Conservation (phyloP, 1,140 invertebrate species). For the Drosophila ambigua region DNA sequence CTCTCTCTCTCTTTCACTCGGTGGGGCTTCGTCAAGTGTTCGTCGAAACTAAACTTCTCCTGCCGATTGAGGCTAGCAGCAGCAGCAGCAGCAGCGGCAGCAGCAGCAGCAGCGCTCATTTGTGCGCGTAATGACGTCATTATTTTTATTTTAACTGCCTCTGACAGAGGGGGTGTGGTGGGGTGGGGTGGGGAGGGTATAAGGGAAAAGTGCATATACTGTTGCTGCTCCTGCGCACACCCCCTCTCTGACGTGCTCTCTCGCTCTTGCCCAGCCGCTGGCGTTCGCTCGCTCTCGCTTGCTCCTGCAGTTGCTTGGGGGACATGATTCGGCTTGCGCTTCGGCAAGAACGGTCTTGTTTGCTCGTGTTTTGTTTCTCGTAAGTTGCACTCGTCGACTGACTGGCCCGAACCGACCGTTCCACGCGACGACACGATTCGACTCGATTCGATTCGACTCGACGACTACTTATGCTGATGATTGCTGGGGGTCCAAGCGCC, state of each 20-base stretch:
- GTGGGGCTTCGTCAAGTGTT: slow-evolving; percentile 32
- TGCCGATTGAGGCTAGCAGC: slow-evolving; percentile 60
- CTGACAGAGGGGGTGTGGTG: slow-evolving; percentile 21
- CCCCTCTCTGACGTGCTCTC: slow-evolving; percentile 11
- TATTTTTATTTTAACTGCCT: slow-evolving; percentile 81
- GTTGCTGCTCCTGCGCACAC: slow-evolving; percentile 64
- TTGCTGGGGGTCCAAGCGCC: slow-evolving; percentile 79
- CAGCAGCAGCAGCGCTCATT: slow-evolving; percentile 73
- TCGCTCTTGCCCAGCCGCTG: slow-evolving; percentile 19
- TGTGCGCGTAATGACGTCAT: slow-evolving; percentile 81
- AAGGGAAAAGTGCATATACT: slow-evolving; percentile 63
- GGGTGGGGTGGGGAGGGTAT: slow-evolving; percentile 2
- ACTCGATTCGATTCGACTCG: too few relatives aligned
- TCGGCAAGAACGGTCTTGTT: slow-evolving; percentile 60
- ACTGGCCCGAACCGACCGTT: slow-evolving; percentile 14
- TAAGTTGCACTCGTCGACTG: slow-evolving; percentile 55
- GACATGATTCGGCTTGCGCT: slow-evolving; percentile 50
- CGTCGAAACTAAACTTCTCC: slow-evolving; percentile 72
- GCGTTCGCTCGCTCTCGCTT: slow-evolving; percentile 54
- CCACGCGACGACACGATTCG: slow-evolving; percentile 5
- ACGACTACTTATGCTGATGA: slow-evolving; percentile 74
- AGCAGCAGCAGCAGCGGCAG: slow-evolving; percentile 26
- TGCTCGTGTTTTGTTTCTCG: slow-evolving; percentile 65
- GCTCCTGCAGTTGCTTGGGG: slow-evolving; percentile 54
- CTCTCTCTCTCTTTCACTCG: slow-evolving; percentile 11